phyloP scores from a whole-genome alignment of 2,113 vertebrate genomes.

The Planiliza haematocheilus region DNA sequence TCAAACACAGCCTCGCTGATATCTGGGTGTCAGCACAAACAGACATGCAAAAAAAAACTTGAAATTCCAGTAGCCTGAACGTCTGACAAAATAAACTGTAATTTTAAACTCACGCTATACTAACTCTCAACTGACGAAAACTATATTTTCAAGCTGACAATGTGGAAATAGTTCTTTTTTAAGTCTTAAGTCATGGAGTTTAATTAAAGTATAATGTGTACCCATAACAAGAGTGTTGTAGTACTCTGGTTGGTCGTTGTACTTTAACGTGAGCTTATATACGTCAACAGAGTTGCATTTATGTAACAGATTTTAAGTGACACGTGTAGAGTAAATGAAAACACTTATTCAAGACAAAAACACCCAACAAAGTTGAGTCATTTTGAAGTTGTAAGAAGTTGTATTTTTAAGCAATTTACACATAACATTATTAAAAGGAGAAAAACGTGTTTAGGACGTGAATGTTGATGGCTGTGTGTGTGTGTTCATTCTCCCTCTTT shows the following conservation, averaged over 20 bases:
- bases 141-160: background rate
- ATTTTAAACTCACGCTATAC: background rate
- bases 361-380: too few relatives aligned
- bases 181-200: background rate
- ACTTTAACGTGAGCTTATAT: background rate
- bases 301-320: background rate
- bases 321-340: background rate
- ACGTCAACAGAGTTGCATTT: background rate
- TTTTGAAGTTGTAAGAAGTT: too few relatives aligned
- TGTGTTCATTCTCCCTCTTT: too few relatives aligned
- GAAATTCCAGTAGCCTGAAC: constrained; percentile 70
- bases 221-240: background rate
- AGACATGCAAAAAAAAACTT: constrained; percentile 61
- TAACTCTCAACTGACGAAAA: background rate
- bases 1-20: constrained; percentile 64
- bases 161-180: background rate
- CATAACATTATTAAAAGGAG: too few relatives aligned
- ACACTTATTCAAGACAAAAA: background rate
- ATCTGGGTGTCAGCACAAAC: constrained; percentile 59
- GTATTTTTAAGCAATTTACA: too few relatives aligned
- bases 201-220: background rate
- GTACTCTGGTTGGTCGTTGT: background rate
- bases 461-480: too few relatives aligned
- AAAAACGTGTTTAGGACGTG: too few relatives aligned
- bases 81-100: constrained; percentile 16